Evolutionary conservation across 2,797 vertebrate species (phyloP).

Genomic region (Esox masquinongy): DNA sequence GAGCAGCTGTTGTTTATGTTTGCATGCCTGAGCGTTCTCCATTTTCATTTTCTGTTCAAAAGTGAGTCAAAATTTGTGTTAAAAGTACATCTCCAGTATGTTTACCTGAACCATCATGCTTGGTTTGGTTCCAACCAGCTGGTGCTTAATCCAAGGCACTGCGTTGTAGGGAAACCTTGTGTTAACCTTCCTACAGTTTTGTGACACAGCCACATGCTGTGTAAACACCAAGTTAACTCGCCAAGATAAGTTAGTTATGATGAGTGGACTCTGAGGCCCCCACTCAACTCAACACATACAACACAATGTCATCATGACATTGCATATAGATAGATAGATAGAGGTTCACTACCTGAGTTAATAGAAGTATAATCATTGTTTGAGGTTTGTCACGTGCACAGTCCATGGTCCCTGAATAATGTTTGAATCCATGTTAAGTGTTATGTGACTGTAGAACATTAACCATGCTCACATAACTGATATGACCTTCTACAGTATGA

Average conservation of each 20-base stretch:
- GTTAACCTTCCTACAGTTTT: background rate
- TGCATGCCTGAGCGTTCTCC: constrained; percentile 7
- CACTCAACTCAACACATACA: background rate
- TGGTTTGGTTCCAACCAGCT: background rate
- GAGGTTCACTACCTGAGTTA: background rate
- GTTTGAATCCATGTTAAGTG: constrained; percentile 1
- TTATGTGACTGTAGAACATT: constrained; percentile 18
- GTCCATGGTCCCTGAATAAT: constrained; percentile 8
- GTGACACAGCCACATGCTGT: background rate
- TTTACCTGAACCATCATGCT: constrained; percentile 5
- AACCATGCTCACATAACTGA: constrained; percentile 11
- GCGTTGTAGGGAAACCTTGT: background rate
- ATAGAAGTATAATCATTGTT: background rate
- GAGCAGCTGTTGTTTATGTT: constrained; percentile 18
- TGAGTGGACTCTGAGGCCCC: background rate
- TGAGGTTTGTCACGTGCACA: background rate
- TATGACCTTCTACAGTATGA: background rate
- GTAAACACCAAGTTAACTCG: background rate
- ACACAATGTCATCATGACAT: background rate
- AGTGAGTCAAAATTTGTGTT: background rate
- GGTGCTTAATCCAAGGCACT: background rate
- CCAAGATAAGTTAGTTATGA: constrained; percentile 11
- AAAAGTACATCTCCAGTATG: background rate
- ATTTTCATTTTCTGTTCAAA: background rate
- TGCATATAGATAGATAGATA: background rate